Evolutionary conservation across 2,888 invertebrate species (phyloP), one percentile per base, ranked within the genome.

Genomic region (Strigamia maritima): DNA sequence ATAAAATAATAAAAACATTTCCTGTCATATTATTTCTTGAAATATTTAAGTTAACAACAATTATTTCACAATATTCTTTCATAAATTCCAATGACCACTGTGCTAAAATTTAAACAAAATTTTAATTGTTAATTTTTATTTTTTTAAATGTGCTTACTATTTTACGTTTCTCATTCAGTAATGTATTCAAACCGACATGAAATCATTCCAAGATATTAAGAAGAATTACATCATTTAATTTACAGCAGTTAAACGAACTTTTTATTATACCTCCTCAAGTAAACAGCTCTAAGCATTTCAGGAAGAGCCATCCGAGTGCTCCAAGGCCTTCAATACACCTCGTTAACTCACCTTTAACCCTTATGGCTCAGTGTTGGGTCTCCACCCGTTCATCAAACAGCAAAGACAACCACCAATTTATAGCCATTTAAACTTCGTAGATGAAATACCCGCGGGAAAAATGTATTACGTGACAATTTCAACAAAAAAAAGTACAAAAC

Each of bases 301-400:
- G 65, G 65, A 65, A 65, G 65, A 65, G 65, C 24, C 65, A 26
- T 26, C 49, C 65, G 65, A 24, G 7, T 10, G 65, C 65, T n/a
- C 65, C 2, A 3, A 65, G 65, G 65, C 24, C 65, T 65, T 65
- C 65, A 26, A 26, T 24, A 26, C 28, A 26, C 26, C 65, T 65
- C 65, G 24, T 65, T 65, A 65, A 24, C 65, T 65, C 65, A 65
- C 24, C 65, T 65, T 65, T 65, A 65, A 65, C 65, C 65, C 65
- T 65, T 28, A 24, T 65, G 65, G 65, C 28, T 10, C 65, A 26
- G 28, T 65, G 26, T 26, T 65, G 2, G 26, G 65, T 65, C 65
- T 65, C 65, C 65, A 65, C 65, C 65, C 65, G 65, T 65, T 65
- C 65, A 65, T 65, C 65, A 65, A 26, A 24, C 65, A 65, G 24